A percentile compares a stretch with the other conserved stretches of the same genome.
Conservation (phyloP, 2,113 vertebrate species). For the Phyllostomus hastatus region DNA sequence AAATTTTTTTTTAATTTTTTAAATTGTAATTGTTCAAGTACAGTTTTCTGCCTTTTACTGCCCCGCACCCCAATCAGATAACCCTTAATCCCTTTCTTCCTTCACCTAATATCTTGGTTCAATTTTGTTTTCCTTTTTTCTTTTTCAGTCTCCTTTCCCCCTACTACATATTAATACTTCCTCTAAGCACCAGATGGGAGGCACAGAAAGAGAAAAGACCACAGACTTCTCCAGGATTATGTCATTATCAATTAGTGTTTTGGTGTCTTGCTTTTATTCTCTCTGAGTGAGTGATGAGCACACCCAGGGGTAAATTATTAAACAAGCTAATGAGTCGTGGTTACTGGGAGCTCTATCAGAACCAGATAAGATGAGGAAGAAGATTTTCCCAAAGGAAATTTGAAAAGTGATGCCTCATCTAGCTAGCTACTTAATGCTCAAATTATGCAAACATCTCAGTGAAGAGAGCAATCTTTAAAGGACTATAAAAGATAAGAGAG, state of each 20-base stretch:
- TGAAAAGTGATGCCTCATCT: not conserved
- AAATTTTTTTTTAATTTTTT: too few species aligned
- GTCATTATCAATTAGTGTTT: not conserved
- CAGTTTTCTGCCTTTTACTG: too few species aligned
- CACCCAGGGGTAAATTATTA: not conserved
- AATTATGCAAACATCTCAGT: not conserved
- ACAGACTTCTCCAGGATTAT: too few species aligned
- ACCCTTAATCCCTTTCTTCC: not conserved
- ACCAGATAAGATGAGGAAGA: not conserved
- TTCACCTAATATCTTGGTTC: not conserved
- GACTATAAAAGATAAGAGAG: not conserved
- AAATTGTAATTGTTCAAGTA: too few species aligned
- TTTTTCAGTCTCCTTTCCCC: not conserved
- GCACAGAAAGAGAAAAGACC: not conserved
- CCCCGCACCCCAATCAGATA: too few species aligned
- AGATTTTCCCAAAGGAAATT: not conserved
- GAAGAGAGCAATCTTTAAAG: not conserved
- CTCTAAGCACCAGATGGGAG: too few species aligned
- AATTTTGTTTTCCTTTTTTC: not conserved
- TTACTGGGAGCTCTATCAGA: not conserved
- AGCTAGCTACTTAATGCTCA: not conserved
- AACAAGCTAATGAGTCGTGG: not conserved
- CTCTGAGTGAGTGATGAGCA: not conserved
- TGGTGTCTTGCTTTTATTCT: not conserved
- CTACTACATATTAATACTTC: accelerated